A percentile compares a stretch with the other conserved stretches of the same genome.
Conservation (phyloP, 2,797 vertebrate genomes). For the Brotula barbata region DNA sequence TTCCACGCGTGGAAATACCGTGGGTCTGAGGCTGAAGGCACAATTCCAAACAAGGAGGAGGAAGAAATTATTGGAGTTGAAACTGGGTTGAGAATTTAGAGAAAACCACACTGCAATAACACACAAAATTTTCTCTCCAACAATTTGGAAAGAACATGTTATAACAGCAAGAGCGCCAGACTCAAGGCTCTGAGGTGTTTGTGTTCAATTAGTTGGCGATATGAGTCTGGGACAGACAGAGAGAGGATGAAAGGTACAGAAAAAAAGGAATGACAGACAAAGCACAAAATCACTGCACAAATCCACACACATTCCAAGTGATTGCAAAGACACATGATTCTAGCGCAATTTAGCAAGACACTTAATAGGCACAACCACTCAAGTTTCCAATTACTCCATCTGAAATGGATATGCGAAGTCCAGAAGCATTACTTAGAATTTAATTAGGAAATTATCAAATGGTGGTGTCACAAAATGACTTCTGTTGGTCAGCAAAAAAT, state of each 20-base stretch:
- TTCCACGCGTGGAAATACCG: conserved; percentile 79
- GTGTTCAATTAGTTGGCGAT: neutral
- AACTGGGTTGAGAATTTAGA: neutral
- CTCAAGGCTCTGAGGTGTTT: neutral
- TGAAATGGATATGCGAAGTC: no score
- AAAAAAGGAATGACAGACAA: neutral
- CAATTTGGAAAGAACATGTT: conserved; percentile 3
- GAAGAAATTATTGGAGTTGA: neutral
- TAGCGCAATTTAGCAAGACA: no score
- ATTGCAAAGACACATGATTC: no score
- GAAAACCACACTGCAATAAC: neutral
- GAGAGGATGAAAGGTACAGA: conserved; percentile 2
- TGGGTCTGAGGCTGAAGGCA: conserved; percentile 83
- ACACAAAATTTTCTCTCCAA: neutral
- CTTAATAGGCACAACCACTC: no score
- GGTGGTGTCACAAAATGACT: no score
- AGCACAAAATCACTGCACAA: no score
- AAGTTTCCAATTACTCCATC: no score
- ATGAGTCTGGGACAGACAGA: neutral
- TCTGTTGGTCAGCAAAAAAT: no score
- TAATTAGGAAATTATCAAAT: no score
- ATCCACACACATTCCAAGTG: no score
- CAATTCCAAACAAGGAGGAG: conserved; percentile 5
- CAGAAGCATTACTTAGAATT: no score
- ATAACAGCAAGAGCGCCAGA: neutral